phyloP scores from a whole-genome alignment of 2,888 invertebrate species.

The Asteroscopus sphinx region DNA sequence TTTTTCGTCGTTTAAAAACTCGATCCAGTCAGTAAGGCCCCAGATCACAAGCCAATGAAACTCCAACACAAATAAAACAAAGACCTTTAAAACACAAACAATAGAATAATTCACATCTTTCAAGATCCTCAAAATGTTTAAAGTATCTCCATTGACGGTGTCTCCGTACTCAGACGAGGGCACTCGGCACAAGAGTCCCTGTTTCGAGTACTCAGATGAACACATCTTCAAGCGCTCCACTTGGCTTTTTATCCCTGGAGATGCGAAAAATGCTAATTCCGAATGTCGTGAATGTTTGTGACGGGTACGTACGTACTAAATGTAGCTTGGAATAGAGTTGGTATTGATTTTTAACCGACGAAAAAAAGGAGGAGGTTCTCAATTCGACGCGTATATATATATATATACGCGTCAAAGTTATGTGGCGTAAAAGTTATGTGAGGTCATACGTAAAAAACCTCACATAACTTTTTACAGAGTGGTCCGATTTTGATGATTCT shows the following conservation, averaged over 20 bases:
- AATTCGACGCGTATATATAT: too few species aligned
- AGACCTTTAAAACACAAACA: constrained; percentile 4
- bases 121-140: constrained; percentile 25
- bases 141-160: constrained; percentile 23
- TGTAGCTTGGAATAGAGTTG: not conserved
- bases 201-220: constrained; percentile 43
- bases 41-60: not conserved
- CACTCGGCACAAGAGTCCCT: constrained; percentile 29
- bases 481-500: too few species aligned
- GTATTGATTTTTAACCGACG: constrained; percentile 1
- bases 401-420: too few species aligned
- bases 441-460: too few species aligned
- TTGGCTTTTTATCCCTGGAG: constrained; percentile 31
- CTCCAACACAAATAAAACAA: not conserved
- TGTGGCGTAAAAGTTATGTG: too few species aligned
- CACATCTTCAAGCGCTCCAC: constrained; percentile 47
- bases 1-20: too few species aligned
- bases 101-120: constrained; percentile 6
- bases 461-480: too few species aligned
- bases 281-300: not conserved
- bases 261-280: constrained; percentile 47
- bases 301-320: not conserved
- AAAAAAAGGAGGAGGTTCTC: too few species aligned
- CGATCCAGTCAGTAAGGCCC: too few species aligned
- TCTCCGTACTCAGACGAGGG: constrained; percentile 23